Evolutionary conservation across 2,113 vertebrate genomes (phyloP), one percentile per base, ranked within the genome.

Genomic region (Illadopsis cleaveri): DNA sequence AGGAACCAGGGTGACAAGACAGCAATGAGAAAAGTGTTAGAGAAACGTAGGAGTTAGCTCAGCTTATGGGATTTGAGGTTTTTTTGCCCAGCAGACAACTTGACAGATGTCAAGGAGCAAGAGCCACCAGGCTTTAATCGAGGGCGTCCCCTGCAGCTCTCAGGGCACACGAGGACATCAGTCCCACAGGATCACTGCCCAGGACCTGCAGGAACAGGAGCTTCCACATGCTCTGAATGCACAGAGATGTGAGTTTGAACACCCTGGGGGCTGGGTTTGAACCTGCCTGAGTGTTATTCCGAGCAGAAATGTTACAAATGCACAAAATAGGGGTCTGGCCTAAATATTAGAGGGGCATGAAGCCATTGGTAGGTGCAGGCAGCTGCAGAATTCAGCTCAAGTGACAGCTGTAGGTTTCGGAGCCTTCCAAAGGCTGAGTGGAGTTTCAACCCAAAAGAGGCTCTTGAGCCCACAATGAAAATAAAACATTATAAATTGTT

Each of bases 11-110:
- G 56, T 66, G 93, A 93, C 93, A 97, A 21, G 82, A 42, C 87
- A 80, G 93, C 90, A 81, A 8, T 91, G 96, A 96, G 93, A 28
- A 37, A 96, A 94, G 92, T 78, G 87, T 91, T 77, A 82, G 82
- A 89, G 81, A 91, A 90, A 91, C 0, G 2, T 3, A 66, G 58
- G 62, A 65, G 77, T 96, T 96, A 97, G 66, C 87, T 96, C 90
- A 91, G 70, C 44, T 91, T 72, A 23, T 3, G 31, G 87, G 23
- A 88, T 69, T 77, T 71, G 3, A 14, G 70, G 20, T 3, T 35
- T 81, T 81, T 81, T 24, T 61, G 54, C 89, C 82, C 90, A 70
- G 70, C 12, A 6, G 82, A 71, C 61, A 35, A 3, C 45, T 14
- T 61, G 57, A 42, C 56, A 60, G 71, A 53, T 68, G 70, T 56